These are phyloP conservation scores for Strigops habroptila DNA, from an alignment of 2,113 vertebrate species.

Conservation along the genomic window DNA sequence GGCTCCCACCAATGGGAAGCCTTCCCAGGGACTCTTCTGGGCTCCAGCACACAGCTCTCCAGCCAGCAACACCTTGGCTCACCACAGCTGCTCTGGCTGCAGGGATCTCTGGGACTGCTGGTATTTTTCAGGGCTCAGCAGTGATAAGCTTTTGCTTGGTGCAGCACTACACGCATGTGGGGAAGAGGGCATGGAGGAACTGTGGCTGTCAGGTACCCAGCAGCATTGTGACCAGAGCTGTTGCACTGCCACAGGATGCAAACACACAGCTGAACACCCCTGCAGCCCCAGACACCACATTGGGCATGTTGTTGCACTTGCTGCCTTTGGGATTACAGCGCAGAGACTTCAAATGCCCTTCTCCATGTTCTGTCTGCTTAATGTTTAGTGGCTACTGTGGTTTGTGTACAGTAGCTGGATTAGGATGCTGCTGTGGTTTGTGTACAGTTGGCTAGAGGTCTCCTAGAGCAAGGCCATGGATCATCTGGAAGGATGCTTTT, in stretches of 20 bases:
- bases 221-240: not conserved
- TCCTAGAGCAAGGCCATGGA: not conserved
- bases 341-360: not conserved
- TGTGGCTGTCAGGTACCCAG: not conserved
- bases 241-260: not conserved
- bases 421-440: not conserved
- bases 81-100: not conserved
- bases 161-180: accelerated
- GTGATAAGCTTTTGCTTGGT: not conserved
- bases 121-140: not conserved
- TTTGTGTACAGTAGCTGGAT: not conserved
- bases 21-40: not conserved
- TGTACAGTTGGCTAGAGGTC: not conserved
- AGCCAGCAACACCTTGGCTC: not conserved
- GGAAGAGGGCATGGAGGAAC: not conserved
- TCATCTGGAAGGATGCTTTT: not conserved
- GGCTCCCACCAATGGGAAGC: not conserved
- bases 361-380: not conserved
- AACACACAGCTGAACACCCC: not conserved
- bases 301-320: not conserved
- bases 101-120: not conserved
- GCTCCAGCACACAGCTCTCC: not conserved
- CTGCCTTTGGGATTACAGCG: not conserved
- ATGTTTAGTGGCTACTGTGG: not conserved
- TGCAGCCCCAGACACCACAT: not conserved